A percentile compares a stretch with the other conserved stretches of the same genome.
Conservation (phyloP, 2,888 invertebrate species). For the Orthosia gothica region DNA sequence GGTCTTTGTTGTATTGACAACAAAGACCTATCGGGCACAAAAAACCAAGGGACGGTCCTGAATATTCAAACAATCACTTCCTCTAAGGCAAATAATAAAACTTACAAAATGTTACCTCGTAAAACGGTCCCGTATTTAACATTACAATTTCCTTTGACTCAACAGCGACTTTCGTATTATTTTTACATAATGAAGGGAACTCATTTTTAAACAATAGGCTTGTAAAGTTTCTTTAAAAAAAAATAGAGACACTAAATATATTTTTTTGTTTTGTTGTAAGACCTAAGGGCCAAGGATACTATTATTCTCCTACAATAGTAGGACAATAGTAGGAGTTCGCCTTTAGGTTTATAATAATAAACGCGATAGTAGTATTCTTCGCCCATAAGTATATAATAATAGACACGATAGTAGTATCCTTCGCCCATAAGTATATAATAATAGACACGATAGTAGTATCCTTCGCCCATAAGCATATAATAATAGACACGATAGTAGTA, state of each 20-base stretch:
- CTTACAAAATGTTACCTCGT: constrained; percentile 51
- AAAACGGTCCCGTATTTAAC: constrained; percentile 59
- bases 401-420: too few relatives aligned
- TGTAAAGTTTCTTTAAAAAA: constrained; percentile 28
- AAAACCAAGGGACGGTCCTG: constrained; percentile 43
- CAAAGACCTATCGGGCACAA: constrained; percentile 42
- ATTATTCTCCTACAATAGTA: too few relatives aligned
- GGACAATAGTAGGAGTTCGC: too few relatives aligned
- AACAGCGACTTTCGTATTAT: constrained; percentile 63
- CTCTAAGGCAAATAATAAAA: constrained; percentile 52
- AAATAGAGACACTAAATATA: neutral
- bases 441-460: too few relatives aligned
- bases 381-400: too few relatives aligned
- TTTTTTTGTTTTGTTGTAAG: constrained; percentile 12
- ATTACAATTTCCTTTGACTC: constrained; percentile 70
- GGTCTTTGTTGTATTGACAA: constrained; percentile 17
- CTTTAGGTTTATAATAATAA: too few relatives aligned
- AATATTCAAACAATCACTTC: constrained; percentile 64
- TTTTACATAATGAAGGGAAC: constrained; percentile 66
- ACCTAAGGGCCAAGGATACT: constrained; percentile 6
- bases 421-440: too few relatives aligned
- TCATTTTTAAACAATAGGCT: constrained; percentile 64
- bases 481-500: too few relatives aligned
- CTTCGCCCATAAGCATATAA: too few relatives aligned
- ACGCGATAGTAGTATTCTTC: too few relatives aligned